Base-by-base conservation (phyloP, 2,113 vertebrate species). In the Seriola quinqueradiata region DNA sequence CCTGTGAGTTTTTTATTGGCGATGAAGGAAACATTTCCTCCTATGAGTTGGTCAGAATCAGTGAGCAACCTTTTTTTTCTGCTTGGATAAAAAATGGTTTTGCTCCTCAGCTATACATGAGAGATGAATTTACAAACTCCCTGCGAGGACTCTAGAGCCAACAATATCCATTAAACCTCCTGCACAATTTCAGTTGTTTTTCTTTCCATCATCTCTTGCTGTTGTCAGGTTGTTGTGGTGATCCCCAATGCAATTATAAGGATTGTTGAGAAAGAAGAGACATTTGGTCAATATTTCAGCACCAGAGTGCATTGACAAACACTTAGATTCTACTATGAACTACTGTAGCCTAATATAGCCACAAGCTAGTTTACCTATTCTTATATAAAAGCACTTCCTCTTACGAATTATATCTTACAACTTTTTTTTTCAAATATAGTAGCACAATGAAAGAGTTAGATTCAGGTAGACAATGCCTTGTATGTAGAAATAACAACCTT, bases 381-480 rank as follows among this genome's bases (percentile, higher is more conserved):
- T 90, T 94, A 89, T 93, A 90, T 94, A 90, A 94, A 95, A 95
- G 93, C 94, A 96, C 95, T 95, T 95, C 94, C 90, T 94, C 87
- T 87, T 94, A 90, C 71, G 84, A 94, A 92, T 93, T 89, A 90
- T 92, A 92, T 90, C 84, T 93, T 94, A 87, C 83, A 87, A 92
- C 86, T 90, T 87, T 85, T 79, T 82, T 72, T 87, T 85, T 87
- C 25, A 80, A 89, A 93, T 89, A 93, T 91, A 95, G 95, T 76
- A 96, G 95, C 95, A 96, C 96, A 96, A 95, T 79, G 70, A 90
- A 90, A 87, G 87, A 89, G 90, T 94, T 95, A 95, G 95, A 95
- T 95, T 96, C 95, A 96, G 95, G 95, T 96, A 96, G 96, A 95
- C 36, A 88, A 88, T 91, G 93, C 94, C 94, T 95, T 94, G 94